These are phyloP conservation scores for Apostichopus parvimensis DNA, from an alignment of 35 echinoderm and acorn worm genomes.

Conservation along the genomic window DNA sequence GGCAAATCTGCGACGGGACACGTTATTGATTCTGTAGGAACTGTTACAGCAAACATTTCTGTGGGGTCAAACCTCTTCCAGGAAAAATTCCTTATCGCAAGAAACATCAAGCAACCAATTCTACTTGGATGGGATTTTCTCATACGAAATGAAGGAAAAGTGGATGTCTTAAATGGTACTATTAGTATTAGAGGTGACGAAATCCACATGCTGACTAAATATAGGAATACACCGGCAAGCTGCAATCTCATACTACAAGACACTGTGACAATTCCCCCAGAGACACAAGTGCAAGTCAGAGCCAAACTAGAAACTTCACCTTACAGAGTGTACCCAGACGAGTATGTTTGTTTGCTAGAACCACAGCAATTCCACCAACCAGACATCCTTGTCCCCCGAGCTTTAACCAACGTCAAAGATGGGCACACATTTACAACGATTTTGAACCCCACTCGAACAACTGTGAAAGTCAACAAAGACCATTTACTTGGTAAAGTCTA, in stretches of 20 bases:
- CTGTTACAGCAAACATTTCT: no score
- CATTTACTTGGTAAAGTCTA: no score
- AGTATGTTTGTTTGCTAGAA: neutral
- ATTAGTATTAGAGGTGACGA: neutral
- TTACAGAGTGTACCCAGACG: neutral
- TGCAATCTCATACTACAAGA: neutral
- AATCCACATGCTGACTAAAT: neutral
- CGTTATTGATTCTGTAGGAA: no score
- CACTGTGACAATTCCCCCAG: neutral
- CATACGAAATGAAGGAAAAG: no score
- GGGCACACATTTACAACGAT: neutral
- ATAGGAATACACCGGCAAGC: neutral
- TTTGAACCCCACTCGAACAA: neutral
- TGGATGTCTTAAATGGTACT: neutral
- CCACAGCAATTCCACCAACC: neutral
- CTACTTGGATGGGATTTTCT: no score
- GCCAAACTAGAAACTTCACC: neutral
- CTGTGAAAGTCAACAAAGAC: slow-evolving; percentile 5
- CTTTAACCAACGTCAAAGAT: neutral
- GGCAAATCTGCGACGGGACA: no score
- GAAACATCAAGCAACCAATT: no score
- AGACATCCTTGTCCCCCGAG: neutral
- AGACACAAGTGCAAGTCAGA: neutral
- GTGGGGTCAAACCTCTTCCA: no score
- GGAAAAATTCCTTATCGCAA: no score